Percentiles rank a stretch among this genome's conserved stretches.
Evolutionary conservation across 2,888 invertebrate genomes (phyloP).

Genomic region (Osmoderma eremita): DNA sequence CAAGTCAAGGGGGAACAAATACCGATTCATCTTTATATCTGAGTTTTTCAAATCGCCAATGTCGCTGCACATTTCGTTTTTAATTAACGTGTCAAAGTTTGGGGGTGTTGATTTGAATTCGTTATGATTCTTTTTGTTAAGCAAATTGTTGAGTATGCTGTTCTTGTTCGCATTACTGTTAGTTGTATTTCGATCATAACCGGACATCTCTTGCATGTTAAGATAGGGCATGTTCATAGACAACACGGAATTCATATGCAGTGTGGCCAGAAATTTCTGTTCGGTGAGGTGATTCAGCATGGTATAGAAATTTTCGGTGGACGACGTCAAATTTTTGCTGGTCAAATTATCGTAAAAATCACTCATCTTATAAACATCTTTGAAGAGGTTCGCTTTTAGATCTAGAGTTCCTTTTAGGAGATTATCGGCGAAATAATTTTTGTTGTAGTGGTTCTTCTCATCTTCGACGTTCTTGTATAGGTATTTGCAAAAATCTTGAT

Average conservation of each 20-base stretch:
- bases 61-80: slow-evolving; percentile 58
- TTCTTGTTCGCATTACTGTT: slow-evolving; percentile 47
- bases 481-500: slow-evolving; percentile 57
- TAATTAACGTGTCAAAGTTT: slow-evolving; percentile 61
- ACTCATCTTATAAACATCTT: slow-evolving; percentile 56
- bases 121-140: slow-evolving; percentile 58
- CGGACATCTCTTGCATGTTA: slow-evolving; percentile 48
- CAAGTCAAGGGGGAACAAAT: neutral
- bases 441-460: slow-evolving; percentile 61
- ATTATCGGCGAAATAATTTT: slow-evolving; percentile 59
- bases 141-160: slow-evolving; percentile 61
- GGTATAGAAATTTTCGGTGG: slow-evolving; percentile 61
- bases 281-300: slow-evolving; percentile 63
- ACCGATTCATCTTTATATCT: slow-evolving; percentile 38
- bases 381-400: slow-evolving; percentile 55
- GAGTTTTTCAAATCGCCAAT: slow-evolving; percentile 32
- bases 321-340: slow-evolving; percentile 52
- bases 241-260: slow-evolving; percentile 64
- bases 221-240: slow-evolving; percentile 56
- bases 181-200: slow-evolving; percentile 43
- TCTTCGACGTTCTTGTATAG: slow-evolving; percentile 57
- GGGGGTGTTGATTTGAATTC: slow-evolving; percentile 56
- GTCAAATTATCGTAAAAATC: slow-evolving; percentile 55
- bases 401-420: slow-evolving; percentile 41
- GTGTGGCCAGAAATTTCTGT: slow-evolving; percentile 63